Conservation (phyloP, 2,113 vertebrate genomes). For the Falco punctatus region DNA sequence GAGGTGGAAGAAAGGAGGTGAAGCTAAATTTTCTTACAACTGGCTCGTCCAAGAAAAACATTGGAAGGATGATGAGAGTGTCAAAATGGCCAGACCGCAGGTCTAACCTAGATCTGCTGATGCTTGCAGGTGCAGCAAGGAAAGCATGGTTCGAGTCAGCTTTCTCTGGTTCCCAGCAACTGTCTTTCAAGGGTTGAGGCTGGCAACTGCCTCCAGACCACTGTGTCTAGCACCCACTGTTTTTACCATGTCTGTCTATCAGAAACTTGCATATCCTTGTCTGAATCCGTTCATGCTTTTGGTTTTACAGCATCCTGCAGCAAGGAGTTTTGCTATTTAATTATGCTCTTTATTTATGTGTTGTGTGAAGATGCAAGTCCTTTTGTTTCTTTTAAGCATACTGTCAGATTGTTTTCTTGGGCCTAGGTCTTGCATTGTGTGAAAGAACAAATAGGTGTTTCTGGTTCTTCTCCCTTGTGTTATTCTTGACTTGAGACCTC, state of each 20-base stretch:
- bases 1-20: not conserved
- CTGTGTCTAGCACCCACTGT: not conserved
- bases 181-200: not conserved
- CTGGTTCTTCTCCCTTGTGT: not conserved
- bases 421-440: not conserved
- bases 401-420: not conserved
- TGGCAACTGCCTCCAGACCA: not conserved
- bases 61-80: not conserved
- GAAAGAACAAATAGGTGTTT: not conserved
- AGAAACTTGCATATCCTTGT: not conserved
- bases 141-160: not conserved
- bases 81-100: not conserved
- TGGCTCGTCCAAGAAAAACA: not conserved
- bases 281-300: not conserved
- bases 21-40: not conserved
- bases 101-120: not conserved
- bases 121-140: not conserved
- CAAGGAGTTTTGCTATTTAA: slow-evolving; percentile 1
- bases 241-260: not conserved
- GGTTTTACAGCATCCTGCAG: not conserved
- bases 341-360: not conserved
- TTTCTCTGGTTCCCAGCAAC: not conserved
- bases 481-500: not conserved
- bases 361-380: not conserved
- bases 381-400: not conserved